A percentile compares a stretch with the other conserved stretches of the same genome.
Conservation (phyloP, 2,113 vertebrate genomes). For the Platanista minor region DNA sequence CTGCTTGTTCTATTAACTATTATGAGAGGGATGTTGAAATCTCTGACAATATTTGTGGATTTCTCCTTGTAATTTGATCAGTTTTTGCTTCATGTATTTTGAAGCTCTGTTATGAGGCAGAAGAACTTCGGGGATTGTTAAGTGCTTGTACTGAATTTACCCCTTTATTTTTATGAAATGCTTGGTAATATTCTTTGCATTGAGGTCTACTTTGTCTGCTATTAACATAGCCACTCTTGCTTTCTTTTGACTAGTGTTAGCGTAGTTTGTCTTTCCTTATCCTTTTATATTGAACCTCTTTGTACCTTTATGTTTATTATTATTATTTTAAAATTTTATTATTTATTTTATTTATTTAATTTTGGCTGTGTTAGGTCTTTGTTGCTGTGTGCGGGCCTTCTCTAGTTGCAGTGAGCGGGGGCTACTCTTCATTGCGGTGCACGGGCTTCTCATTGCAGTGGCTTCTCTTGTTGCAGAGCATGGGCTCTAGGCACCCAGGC, state of each 20-base stretch:
- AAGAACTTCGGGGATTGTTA: neutral
- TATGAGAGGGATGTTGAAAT: neutral
- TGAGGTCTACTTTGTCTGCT: neutral
- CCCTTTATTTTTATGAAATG: neutral
- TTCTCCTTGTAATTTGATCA: neutral
- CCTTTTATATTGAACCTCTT: neutral
- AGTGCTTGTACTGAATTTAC: neutral
- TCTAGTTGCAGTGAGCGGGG: too few relatives aligned
- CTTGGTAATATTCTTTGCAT: neutral
- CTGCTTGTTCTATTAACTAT: neutral
- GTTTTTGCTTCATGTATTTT: conserved; percentile 15
- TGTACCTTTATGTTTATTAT: neutral
- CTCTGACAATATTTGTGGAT: neutral
- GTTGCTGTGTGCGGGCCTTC: too few relatives aligned
- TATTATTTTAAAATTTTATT: neutral
- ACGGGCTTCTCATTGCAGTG: too few relatives aligned
- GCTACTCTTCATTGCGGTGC: too few relatives aligned
- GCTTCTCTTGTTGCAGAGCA: too few relatives aligned
- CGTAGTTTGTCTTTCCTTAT: neutral
- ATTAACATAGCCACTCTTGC: neutral
- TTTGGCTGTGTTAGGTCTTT: too few relatives aligned
- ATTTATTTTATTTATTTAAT: too few relatives aligned
- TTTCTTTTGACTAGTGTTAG: neutral
- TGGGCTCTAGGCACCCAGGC: too few relatives aligned
- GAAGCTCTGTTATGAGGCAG: neutral